These are phyloP conservation scores for Apostichopus californicus DNA, from an alignment of 35 echinoderm and acorn worm species.

Conservation along the genomic window DNA sequence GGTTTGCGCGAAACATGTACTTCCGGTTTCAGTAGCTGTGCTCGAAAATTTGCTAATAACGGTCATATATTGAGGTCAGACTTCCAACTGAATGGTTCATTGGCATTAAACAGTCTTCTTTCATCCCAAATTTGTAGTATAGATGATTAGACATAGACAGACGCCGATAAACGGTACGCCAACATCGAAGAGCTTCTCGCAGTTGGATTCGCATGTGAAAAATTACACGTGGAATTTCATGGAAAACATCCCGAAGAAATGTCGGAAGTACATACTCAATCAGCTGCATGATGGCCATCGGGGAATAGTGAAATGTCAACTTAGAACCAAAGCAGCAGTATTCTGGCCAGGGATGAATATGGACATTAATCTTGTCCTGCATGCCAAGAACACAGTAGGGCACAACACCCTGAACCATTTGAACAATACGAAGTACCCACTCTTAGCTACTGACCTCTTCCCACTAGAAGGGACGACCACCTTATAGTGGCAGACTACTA, in stretches of 20 bases:
- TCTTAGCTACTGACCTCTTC: slow-evolving; percentile 41
- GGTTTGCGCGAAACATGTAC: no score
- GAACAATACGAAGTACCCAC: slow-evolving; percentile 44
- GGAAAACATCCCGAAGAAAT: slow-evolving; percentile 19
- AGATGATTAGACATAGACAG: no score
- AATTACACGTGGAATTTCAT: background rate
- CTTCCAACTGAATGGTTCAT: no score
- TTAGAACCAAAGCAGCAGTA: slow-evolving; percentile 43
- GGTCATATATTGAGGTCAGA: no score
- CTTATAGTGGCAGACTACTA: slow-evolving; percentile 55
- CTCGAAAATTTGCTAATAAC: no score
- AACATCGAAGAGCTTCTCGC: slow-evolving; percentile 52
- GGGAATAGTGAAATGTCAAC: slow-evolving; percentile 60
- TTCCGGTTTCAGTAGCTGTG: no score
- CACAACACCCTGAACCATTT: slow-evolving; percentile 14
- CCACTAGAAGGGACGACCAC: slow-evolving; percentile 16
- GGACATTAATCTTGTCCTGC: slow-evolving; percentile 59
- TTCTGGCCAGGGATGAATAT: slow-evolving; percentile 70
- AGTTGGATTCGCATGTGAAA: slow-evolving; percentile 7
- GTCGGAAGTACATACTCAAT: slow-evolving; percentile 39
- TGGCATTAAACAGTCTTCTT: no score
- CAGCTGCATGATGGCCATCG: slow-evolving; percentile 64
- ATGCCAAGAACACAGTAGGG: slow-evolving; percentile 52
- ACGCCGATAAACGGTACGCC: background rate
- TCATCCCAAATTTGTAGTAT: no score